Conservation (phyloP, 1,140 invertebrate genomes). For the Muscidifurax raptorellus region DNA sequence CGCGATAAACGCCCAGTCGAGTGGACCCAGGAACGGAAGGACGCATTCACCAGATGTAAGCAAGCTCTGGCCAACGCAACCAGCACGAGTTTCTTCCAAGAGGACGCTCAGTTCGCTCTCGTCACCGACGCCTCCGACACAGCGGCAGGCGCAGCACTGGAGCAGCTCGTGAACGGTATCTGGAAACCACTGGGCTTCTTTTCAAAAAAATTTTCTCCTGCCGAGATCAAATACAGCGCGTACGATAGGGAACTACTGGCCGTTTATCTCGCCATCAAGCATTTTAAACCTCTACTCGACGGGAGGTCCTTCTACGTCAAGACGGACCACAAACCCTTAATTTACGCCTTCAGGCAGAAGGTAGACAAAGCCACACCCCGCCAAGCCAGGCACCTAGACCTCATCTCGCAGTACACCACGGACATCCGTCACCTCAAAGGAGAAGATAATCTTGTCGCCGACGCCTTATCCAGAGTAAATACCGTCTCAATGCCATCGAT, state of each 20-base stretch:
- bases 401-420: constrained; percentile 57
- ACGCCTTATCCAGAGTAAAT: constrained; percentile 56
- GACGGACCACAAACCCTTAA: constrained; percentile 63
- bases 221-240: constrained; percentile 42
- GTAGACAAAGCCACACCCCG: constrained; percentile 43
- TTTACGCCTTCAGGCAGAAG: constrained; percentile 54
- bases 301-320: constrained; percentile 41
- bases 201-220: not conserved
- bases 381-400: constrained; percentile 53
- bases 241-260: constrained; percentile 62
- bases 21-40: not conserved
- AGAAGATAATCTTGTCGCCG: constrained; percentile 58
- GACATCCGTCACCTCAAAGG: constrained; percentile 57
- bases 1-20: not conserved
- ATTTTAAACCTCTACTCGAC: constrained; percentile 27
- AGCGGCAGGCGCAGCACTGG: not conserved
- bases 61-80: not conserved
- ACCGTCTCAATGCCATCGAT: constrained; percentile 27
- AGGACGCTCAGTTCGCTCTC: not conserved
- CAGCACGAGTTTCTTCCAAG: too few relatives aligned
- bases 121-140: not conserved
- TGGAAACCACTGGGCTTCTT: constrained; percentile 7
- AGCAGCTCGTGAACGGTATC: not conserved
- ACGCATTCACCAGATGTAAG: not conserved
- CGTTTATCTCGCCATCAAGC: constrained; percentile 43